A percentile compares a stretch with the other conserved stretches of the same genome.
Conservation (phyloP, 2,797 vertebrate genomes). For the Emydoidea blandingii region DNA sequence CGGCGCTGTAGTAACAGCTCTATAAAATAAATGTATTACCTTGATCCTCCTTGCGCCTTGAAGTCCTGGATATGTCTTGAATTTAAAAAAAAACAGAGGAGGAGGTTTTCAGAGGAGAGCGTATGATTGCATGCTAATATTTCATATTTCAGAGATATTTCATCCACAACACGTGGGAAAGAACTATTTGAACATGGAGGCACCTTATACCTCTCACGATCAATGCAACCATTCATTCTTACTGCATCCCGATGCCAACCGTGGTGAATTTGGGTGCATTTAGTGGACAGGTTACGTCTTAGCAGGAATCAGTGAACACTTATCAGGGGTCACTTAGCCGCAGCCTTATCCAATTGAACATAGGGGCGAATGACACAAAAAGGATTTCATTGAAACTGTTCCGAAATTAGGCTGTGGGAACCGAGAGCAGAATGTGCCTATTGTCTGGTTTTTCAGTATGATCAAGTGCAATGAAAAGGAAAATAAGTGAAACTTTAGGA, state of each 20-base stretch:
- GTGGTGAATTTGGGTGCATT: neutral
- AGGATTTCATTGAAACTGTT: neutral
- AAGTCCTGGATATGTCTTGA: conserved; percentile 81
- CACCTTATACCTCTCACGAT: neutral
- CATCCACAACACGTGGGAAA: neutral
- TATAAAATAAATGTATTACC: conserved; percentile 68
- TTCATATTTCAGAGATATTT: neutral
- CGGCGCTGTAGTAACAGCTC: rapidly evolving
- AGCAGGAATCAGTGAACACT: neutral
- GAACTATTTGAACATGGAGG: rapidly evolving
- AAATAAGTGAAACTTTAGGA: neutral
- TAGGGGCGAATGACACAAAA: neutral
- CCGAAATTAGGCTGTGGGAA: neutral
- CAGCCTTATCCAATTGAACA: neutral
- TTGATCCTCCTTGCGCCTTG: conserved; percentile 72
- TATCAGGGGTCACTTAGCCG: neutral
- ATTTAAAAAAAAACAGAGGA: conserved; percentile 7
- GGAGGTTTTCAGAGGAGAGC: neutral
- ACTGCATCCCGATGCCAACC: too few relatives aligned
- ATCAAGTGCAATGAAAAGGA: neutral
- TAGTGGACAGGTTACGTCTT: neutral
- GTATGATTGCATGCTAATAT: neutral
- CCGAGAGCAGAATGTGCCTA: neutral
- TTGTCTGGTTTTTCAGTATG: neutral
- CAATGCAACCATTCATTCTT: neutral